Conservation (phyloP, 64 coral and sea anemone genomes). For the Porites lutea region DNA sequence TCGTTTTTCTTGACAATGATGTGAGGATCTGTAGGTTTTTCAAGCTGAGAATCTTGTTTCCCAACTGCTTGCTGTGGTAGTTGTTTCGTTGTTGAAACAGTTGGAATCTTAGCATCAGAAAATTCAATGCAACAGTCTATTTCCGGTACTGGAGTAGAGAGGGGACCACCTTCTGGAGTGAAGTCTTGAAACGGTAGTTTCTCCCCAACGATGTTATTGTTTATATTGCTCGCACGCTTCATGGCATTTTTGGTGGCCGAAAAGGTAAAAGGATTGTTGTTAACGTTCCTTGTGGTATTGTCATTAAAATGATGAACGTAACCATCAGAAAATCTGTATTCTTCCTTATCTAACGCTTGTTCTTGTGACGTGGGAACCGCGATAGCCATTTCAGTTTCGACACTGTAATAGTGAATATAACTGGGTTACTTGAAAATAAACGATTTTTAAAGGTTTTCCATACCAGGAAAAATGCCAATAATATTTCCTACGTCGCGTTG, state of each 20-base stretch:
- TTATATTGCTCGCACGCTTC: slow-evolving; percentile 11
- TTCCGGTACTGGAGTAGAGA: background rate
- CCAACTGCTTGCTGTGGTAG: background rate
- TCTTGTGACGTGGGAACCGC: background rate
- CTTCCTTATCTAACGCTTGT: background rate
- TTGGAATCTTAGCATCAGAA: background rate
- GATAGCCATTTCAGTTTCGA: background rate
- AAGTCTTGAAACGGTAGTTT: background rate
- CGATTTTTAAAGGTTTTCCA: background rate
- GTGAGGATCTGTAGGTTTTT: background rate
- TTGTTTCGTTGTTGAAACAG: background rate
- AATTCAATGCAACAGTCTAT: background rate
- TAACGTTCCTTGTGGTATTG: background rate
- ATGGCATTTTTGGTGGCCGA: background rate
- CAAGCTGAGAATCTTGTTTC: background rate
- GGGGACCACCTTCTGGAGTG: background rate
- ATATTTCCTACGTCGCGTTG: background rate
- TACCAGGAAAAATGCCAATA: background rate
- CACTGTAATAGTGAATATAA: background rate
- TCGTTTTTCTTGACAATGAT: background rate
- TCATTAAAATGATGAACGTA: background rate
- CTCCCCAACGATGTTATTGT: slow-evolving; percentile 6
- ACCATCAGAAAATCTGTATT: background rate
- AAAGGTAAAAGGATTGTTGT: background rate
- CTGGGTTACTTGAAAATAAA: background rate